Evolutionary conservation across 2,113 vertebrate species (phyloP), one percentile per base, ranked within the genome.

Genomic region (Cynoglossus semilaevis): DNA sequence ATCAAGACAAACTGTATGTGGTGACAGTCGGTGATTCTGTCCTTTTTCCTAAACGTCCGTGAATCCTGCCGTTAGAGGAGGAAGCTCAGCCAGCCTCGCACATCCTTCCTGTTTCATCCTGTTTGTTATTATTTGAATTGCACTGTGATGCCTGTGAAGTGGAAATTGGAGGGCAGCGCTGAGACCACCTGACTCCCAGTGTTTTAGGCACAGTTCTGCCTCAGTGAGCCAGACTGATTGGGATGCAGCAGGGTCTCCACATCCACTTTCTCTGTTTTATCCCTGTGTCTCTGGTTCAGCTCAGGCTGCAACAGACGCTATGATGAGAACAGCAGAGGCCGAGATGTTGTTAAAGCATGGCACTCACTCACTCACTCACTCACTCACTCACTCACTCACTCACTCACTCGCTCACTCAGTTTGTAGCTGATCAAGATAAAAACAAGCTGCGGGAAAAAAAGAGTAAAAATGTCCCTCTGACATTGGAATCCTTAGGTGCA

Each of bases 161-260:
- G 77, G 79, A 87, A 88, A 88, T 79, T 54, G 69, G 66, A 67
- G 58, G 66, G 63, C 14, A 63, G 70, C 55, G 70, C 54, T 34
- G 63, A 81, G 75, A 72, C 72, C 67, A 70, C 68, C 78, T 79
- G 79, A 67, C 70, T 63, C 76, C 81, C 74, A 68, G 78, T 80
- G 74, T 88, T 88, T 88, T 86, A 85, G 83, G 82, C 79, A 81
- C 78, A 74, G 89, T 88, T 91, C 86, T 85, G 89, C 87, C 69
- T 83, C 81, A 86, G 80, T 83, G 86, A 85, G 42, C 70, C 66
- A 47, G 72, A 59, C 69, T 90, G 89, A 90, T 91, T 90, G 87
- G 86, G 87, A 90, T 89, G 79, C 85, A 84, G 79, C 55, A 12
- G 74, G 68, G 72, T 83, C 77, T 80, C 71, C 37, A 74, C 64